Evolutionary conservation across 2,113 vertebrate genomes (phyloP), one percentile per base, ranked within the genome.

Genomic region (Paracanthobrama guichenoti): DNA sequence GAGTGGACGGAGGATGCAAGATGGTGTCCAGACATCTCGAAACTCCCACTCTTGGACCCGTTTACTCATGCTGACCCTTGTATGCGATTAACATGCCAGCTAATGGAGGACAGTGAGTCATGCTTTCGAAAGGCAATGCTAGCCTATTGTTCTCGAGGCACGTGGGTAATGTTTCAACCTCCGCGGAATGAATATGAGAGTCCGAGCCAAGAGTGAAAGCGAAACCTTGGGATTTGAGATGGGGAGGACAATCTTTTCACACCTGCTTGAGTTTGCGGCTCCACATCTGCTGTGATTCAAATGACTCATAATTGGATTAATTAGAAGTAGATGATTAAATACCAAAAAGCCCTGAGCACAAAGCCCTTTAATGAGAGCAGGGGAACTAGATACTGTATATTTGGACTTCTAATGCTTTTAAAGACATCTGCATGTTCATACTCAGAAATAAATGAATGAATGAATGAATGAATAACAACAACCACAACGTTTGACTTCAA

Each of bases 141-240:
- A 59, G 55, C 46, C 66, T 79, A 83, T 75, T 84, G 85, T 86
- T 85, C 83, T 88, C 67, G 9, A 84, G 48, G 79, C 85, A 44
- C 8, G 50, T 59, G 22, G 69, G 31, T 84, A 76, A 8, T 20
- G 64, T 81, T 88, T 83, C 84, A 78, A 62, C 79, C 85, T 69
- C 72, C 44, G 1, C 44, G 26, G 50, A 35, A 62, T 24, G 12
- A 55, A 55, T 6, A 35, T 22, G 42, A 72, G 53, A 82, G 55
- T 18, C 42, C 26, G 74, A 31, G 50, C 64, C 87, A 84, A 77
- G 31, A 85, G 78, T 48, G 80, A 82, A 85, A 62, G 62, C 4
- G 59, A 84, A 84, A 84, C 57, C 85, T 60, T n/a, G 79, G 69
- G 64, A 74, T 71, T 60, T 66, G 53, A 62, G 46, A 59, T n/a